Conservation (phyloP, 2,113 vertebrate species). For the Perca flavescens region DNA sequence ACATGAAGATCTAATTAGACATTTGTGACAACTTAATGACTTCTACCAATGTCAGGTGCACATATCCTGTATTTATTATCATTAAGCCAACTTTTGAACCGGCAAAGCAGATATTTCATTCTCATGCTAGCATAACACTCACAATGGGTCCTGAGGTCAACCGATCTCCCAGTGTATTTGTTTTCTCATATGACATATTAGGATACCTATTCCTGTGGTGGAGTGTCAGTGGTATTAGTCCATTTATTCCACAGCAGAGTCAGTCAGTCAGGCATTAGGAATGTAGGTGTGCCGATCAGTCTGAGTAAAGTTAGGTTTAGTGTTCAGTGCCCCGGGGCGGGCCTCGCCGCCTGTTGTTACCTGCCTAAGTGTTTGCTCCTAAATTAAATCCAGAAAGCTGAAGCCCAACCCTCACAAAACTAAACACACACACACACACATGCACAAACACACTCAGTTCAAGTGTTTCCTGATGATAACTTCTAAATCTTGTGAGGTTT, state of each 20-base stretch:
- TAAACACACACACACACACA: constrained; percentile 19
- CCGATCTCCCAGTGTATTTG: constrained; percentile 49
- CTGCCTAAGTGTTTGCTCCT: constrained; percentile 76
- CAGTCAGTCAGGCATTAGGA: constrained; percentile 78
- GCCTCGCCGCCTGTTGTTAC: constrained; percentile 76
- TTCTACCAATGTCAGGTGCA: constrained; percentile 12
- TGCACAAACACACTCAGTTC: neutral
- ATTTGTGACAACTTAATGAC: constrained; percentile 28
- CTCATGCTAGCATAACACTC: constrained; percentile 1
- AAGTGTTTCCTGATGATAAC: constrained; percentile 29
- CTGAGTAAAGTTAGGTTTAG: constrained; percentile 41
- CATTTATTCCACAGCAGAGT: constrained; percentile 47
- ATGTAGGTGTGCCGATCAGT: constrained; percentile 81
- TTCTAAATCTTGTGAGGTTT: neutral
- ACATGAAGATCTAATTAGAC: constrained; percentile 27
- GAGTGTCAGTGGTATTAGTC: constrained; percentile 51
- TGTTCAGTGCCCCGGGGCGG: constrained; percentile 76
- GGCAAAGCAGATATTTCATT: constrained; percentile 17
- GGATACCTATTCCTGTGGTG: constrained; percentile 52
- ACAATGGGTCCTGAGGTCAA: constrained; percentile 32
- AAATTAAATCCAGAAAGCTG: constrained; percentile 63
- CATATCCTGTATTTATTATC: constrained; percentile 24
- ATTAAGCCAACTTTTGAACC: constrained; percentile 38
- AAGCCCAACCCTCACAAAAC: constrained; percentile 28
- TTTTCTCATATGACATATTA: constrained; percentile 58